Percentiles rank a stretch among this genome's conserved stretches.
Evolutionary conservation across 2,113 vertebrate genomes (phyloP).

Genomic region (Amazona guildingii): DNA sequence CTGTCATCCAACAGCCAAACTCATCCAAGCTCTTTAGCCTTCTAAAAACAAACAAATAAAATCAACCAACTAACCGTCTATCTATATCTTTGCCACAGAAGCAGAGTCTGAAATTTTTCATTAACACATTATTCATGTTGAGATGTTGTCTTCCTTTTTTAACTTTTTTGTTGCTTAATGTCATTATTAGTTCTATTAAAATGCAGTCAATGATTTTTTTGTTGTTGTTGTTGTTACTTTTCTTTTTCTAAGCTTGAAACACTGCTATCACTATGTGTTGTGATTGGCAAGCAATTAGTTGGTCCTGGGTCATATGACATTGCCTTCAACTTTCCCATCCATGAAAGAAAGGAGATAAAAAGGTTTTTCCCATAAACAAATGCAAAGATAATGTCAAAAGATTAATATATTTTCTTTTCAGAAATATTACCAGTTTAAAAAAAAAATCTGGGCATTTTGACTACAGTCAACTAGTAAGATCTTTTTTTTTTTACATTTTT

Average conservation of each 20-base stretch:
- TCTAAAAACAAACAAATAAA: neutral
- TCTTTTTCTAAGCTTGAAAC: neutral
- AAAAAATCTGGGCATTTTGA: neutral
- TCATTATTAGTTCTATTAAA: neutral
- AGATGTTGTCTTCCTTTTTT: neutral
- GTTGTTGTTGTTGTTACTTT: neutral
- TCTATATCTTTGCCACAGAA: neutral
- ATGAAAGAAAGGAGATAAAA: neutral
- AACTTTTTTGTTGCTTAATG: neutral
- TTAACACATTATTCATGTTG: neutral
- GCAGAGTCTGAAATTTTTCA: neutral
- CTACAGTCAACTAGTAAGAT: neutral
- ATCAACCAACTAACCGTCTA: fast-evolving
- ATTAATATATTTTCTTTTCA: neutral
- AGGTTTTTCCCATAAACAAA: neutral
- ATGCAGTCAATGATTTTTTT: neutral
- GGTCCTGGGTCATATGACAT: neutral
- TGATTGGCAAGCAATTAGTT: neutral
- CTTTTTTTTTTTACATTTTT: neutral
- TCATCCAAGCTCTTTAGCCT: neutral
- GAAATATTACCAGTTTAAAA: neutral
- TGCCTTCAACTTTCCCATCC: neutral
- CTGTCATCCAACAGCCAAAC: neutral
- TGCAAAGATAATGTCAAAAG: neutral
- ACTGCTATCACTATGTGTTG: neutral